These are phyloP conservation scores for Cheilosia variabilis DNA, from an alignment of 2,888 invertebrate species.

Conservation along the genomic window DNA sequence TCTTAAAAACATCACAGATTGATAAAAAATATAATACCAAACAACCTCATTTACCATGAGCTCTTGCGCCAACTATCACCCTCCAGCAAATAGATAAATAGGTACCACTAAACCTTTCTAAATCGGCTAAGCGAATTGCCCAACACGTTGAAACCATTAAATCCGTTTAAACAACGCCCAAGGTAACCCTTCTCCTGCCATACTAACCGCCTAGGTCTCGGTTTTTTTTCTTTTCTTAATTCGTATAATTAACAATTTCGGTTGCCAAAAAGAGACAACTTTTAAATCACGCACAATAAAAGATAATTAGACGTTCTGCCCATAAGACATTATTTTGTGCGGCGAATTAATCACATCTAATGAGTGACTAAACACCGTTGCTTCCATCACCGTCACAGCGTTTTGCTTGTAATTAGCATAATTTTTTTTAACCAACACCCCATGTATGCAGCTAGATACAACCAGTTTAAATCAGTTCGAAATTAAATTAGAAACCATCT, in stretches of 20 bases:
- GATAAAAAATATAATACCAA: too few relatives aligned
- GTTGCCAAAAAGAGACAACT: conserved; percentile 15
- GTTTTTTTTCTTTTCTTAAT: neutral
- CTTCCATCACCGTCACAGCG: conserved; percentile 17
- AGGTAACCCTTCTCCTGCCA: conserved; percentile 37
- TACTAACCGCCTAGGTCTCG: neutral
- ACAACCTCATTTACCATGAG: too few relatives aligned
- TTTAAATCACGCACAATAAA: conserved; percentile 40
- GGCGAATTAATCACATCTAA: conserved; percentile 65
- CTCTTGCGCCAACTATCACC: neutral
- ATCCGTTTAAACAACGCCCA: conserved; percentile 43
- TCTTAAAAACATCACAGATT: neutral
- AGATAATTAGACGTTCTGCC: conserved; percentile 59
- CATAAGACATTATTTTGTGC: conserved; percentile 52
- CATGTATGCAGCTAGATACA: conserved; percentile 12
- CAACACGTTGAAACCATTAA: conserved; percentile 44
- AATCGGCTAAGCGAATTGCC: conserved; percentile 32
- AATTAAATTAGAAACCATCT: conserved; percentile 51
- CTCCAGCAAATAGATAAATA: conserved; percentile 4
- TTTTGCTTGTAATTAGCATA: conserved; percentile 39
- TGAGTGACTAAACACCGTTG: conserved; percentile 45
- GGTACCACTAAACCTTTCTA: neutral
- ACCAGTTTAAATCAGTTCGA: conserved; percentile 26
- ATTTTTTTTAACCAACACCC: neutral
- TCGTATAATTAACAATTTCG: conserved; percentile 35